Evolutionary conservation across 1,140 invertebrate genomes (phyloP).

Genomic region (Periplaneta americana): DNA sequence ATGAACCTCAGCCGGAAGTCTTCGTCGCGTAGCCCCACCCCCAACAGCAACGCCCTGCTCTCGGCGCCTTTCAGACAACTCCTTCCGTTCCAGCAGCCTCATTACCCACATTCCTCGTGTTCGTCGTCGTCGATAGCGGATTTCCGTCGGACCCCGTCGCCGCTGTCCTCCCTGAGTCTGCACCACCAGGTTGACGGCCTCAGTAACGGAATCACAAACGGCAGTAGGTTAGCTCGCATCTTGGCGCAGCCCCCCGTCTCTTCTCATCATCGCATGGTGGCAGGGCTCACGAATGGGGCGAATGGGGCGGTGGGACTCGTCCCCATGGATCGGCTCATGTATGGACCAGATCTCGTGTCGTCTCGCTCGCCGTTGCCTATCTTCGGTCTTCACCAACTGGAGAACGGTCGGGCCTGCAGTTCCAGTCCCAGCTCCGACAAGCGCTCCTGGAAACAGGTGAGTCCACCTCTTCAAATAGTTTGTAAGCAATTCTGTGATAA

Average conservation of each 20-base stretch:
- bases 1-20: conserved; percentile 62
- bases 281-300: conserved; percentile 18
- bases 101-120: conserved; percentile 17
- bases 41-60: conserved; percentile 34
- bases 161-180: neutral
- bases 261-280: neutral
- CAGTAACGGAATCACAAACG: conserved; percentile 1
- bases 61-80: conserved; percentile 43
- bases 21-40: conserved; percentile 49
- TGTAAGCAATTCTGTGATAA: no score
- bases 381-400: conserved; percentile 1
- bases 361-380: conserved; percentile 12
- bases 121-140: conserved; percentile 1
- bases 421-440: conserved; percentile 55
- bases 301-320: conserved; percentile 33
- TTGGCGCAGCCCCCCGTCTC: conserved; percentile 36
- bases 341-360: conserved; percentile 29
- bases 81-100: conserved; percentile 2
- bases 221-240: conserved; percentile 38
- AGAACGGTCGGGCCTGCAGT: conserved; percentile 28
- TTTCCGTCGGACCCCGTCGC: neutral
- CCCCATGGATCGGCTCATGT: conserved; percentile 57
- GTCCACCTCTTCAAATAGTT: neutral
- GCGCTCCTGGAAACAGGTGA: conserved; percentile 45
- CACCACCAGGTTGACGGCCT: neutral